A percentile compares a stretch with the other conserved stretches of the same genome.
Evolutionary conservation across 2,888 invertebrate species (phyloP).

Genomic region (Peribatodes rhomboidaria): DNA sequence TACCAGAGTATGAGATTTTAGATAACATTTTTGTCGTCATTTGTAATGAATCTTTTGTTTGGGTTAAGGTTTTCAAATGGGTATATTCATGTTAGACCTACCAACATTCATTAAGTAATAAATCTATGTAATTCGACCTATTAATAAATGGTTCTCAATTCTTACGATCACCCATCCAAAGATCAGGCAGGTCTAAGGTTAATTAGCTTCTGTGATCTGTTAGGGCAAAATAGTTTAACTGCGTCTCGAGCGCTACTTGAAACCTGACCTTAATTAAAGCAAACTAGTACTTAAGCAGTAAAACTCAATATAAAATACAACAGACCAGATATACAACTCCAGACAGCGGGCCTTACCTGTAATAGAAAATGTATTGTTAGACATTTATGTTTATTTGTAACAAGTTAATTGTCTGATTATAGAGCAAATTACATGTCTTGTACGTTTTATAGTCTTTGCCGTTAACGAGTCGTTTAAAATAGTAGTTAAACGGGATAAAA

Average conservation of each 20-base stretch:
- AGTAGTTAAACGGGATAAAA: slow-evolving; percentile 29
- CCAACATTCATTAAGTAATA: too few relatives aligned
- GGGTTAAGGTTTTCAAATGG: too few relatives aligned
- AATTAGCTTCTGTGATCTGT: slow-evolving; percentile 5
- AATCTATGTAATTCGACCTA: too few relatives aligned
- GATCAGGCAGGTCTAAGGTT: neutral
- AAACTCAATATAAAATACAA: slow-evolving; percentile 66
- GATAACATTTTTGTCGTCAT: neutral
- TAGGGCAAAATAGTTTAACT: neutral
- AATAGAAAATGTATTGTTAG: slow-evolving; percentile 60
- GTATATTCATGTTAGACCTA: too few relatives aligned
- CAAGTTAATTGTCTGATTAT: slow-evolving; percentile 38
- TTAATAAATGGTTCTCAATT: neutral
- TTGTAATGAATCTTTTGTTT: neutral
- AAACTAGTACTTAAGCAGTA: slow-evolving; percentile 23
- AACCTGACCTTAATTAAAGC: slow-evolving; percentile 29
- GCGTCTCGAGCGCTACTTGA: slow-evolving; percentile 3
- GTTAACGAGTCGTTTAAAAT: slow-evolving; percentile 33
- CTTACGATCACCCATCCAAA: neutral
- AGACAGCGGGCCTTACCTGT: slow-evolving; percentile 59
- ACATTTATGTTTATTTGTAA: slow-evolving; percentile 41
- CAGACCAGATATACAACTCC: slow-evolving; percentile 55
- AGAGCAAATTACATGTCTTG: slow-evolving; percentile 35
- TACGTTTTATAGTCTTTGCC: slow-evolving; percentile 27
- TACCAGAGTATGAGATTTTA: neutral